Evolutionary conservation across 1,140 invertebrate genomes (phyloP).

Genomic region (Semibalanus balanoides): DNA sequence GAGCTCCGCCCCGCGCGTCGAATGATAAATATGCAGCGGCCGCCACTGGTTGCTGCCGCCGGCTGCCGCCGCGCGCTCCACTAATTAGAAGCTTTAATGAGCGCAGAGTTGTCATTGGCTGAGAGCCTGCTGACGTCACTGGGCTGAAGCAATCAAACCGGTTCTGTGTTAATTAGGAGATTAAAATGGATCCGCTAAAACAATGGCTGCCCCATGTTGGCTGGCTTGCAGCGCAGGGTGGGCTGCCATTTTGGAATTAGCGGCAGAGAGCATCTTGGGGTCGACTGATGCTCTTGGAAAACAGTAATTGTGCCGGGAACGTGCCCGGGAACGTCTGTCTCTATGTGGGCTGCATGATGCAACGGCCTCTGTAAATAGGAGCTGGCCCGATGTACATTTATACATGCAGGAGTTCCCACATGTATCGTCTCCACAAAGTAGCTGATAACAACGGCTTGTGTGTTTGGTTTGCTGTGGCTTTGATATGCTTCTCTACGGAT

Average conservation of each 20-base stretch:
- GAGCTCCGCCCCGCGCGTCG: not conserved
- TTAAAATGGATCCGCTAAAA: not conserved
- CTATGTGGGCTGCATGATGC: no score
- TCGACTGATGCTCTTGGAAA: no score
- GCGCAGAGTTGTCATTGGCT: not conserved
- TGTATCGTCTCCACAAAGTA: no score
- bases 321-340: no score
- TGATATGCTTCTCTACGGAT: no score
- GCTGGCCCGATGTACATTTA: no score
- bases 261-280: no score
- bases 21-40: not conserved
- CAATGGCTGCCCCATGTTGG: not conserved
- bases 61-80: not conserved
- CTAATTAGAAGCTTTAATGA: slow-evolving; percentile 2
- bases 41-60: not conserved
- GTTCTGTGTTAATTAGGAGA: not conserved
- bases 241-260: not conserved
- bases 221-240: not conserved
- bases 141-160: not conserved
- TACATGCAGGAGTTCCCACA: no score
- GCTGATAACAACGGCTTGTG: no score
- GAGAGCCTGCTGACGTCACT: not conserved
- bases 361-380: no score
- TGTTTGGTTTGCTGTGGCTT: no score
- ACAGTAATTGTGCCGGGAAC: no score